Evolutionary conservation across 1,140 invertebrate species (phyloP).

Genomic region (Zaprionus inermis): DNA sequence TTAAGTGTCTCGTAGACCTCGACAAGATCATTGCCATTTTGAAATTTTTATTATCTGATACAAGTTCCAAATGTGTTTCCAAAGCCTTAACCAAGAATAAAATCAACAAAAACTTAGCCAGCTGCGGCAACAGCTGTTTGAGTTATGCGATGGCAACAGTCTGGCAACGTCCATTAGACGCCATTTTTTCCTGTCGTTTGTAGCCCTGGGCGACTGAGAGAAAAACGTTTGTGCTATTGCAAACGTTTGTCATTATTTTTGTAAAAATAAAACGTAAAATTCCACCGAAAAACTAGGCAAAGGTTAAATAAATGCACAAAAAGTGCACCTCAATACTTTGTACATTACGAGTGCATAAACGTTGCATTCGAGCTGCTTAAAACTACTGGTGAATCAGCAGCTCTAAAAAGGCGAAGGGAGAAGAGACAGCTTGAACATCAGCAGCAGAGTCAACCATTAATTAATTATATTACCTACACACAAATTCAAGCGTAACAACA

Average conservation of each 20-base stretch:
- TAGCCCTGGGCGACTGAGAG: constrained; percentile 56
- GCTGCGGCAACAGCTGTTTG: constrained; percentile 61
- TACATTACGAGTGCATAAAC: constrained; percentile 22
- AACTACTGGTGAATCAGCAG: constrained; percentile 44
- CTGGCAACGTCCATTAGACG: constrained; percentile 55
- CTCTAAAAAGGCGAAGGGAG: constrained; percentile 11
- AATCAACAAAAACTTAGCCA: constrained; percentile 45
- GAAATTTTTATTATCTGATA: constrained; percentile 5
- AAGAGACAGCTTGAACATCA: constrained; percentile 19
- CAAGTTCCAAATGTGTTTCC: neutral
- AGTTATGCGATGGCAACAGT: neutral
- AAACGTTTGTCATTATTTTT: constrained; percentile 59
- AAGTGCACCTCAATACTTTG: constrained; percentile 29
- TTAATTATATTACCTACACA: constrained; percentile 20
- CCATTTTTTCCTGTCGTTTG: constrained; percentile 61
- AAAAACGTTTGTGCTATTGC: constrained; percentile 53
- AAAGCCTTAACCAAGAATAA: neutral
- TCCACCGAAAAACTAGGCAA: constrained; percentile 57
- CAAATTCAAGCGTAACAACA: constrained; percentile 17
- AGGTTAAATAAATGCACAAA: constrained; percentile 50
- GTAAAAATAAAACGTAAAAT: constrained; percentile 39
- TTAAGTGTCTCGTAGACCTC: constrained; percentile 16
- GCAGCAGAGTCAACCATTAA: constrained; percentile 33
- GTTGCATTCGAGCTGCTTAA: constrained; percentile 18
- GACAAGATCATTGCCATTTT: constrained; percentile 28